Percentiles rank a stretch among this genome's conserved stretches.
Evolutionary conservation across 2,113 vertebrate genomes (phyloP).

Genomic region (Epinephelus cyanopodus): DNA sequence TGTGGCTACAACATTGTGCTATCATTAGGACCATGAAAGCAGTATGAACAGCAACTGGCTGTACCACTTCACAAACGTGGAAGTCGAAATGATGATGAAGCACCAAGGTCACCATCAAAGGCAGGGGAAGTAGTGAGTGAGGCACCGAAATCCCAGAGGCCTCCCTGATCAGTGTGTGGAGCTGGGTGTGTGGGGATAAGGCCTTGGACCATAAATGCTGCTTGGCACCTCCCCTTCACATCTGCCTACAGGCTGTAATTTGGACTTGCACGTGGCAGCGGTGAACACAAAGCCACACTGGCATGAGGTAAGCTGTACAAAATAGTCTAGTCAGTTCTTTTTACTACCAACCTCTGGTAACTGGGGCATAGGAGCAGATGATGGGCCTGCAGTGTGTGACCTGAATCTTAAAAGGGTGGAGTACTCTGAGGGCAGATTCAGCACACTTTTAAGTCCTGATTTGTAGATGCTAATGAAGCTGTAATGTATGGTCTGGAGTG

Average conservation of each 20-base stretch:
- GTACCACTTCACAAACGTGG: slow-evolving; percentile 39
- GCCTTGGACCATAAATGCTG: slow-evolving; percentile 56
- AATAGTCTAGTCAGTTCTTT: slow-evolving; percentile 77
- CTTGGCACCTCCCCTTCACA: slow-evolving; percentile 74
- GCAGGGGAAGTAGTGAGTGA: slow-evolving; percentile 37
- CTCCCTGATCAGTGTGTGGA: slow-evolving; percentile 39
- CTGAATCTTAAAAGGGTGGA: slow-evolving; percentile 68
- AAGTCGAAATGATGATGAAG: slow-evolving; percentile 45
- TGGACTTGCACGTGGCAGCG: slow-evolving; percentile 80
- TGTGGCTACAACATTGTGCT: slow-evolving; percentile 23
- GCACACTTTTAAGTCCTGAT: slow-evolving; percentile 50
- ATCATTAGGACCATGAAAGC: slow-evolving; percentile 45
- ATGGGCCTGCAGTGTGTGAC: slow-evolving; percentile 57
- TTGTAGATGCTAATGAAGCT: slow-evolving; percentile 62
- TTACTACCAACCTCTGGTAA: slow-evolving; percentile 57
- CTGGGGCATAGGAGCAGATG: slow-evolving; percentile 37
- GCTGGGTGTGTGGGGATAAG: slow-evolving; percentile 46
- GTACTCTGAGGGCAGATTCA: slow-evolving; percentile 40
- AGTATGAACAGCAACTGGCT: slow-evolving; percentile 24
- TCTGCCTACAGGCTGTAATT: slow-evolving; percentile 82
- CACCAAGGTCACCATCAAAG: slow-evolving; percentile 60
- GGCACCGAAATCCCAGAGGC: slow-evolving; percentile 36
- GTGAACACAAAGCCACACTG: slow-evolving; percentile 79
- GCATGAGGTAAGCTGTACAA: slow-evolving; percentile 79
- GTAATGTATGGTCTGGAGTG: slow-evolving; percentile 39